phyloP scores from a whole-genome alignment of 1,140 invertebrate genomes.

The Drosophila ercepeae region DNA sequence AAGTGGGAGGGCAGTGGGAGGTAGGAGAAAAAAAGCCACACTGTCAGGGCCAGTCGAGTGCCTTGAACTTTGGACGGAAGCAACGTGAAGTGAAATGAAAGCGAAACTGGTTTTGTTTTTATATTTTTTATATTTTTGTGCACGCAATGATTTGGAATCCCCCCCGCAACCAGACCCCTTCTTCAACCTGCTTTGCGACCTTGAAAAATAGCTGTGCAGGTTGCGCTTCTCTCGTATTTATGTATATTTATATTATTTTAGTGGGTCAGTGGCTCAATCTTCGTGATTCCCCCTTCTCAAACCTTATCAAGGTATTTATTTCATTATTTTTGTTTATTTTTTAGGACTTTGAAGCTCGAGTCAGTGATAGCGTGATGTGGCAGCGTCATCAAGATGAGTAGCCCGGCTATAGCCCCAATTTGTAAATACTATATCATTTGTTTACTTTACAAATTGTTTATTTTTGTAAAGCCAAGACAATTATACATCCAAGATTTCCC shows the following conservation, averaged over 20 bases:
- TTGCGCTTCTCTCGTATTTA: not conserved
- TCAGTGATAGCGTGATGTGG: conserved; percentile 18
- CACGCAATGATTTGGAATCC: conserved; percentile 14
- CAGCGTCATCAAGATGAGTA: conserved; percentile 6
- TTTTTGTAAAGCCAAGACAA: no score
- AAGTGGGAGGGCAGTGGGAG: not conserved
- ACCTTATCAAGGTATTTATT: conserved; percentile 4
- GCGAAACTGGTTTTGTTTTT: conserved; percentile 28
- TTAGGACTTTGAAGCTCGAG: conserved; percentile 32
- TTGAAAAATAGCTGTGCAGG: conserved; percentile 1
- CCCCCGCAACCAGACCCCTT: not conserved
- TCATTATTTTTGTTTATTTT: not conserved
- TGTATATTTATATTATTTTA: conserved; percentile 14
- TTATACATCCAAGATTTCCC: no score
- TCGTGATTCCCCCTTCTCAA: not conserved
- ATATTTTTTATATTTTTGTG: conserved; percentile 7
- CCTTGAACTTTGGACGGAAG: conserved; percentile 32
- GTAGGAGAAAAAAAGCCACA: conserved; percentile 5
- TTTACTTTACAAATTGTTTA: not conserved
- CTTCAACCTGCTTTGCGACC: not conserved
- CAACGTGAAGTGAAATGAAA: conserved; percentile 24
- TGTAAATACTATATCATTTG: not conserved
- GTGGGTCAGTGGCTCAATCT: conserved; percentile 28
- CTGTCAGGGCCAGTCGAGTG: conserved; percentile 32
- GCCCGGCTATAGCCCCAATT: not conserved